These are phyloP conservation scores for Amphimallon solstitiale DNA, from an alignment of 2,888 invertebrate species.

Conservation along the genomic window DNA sequence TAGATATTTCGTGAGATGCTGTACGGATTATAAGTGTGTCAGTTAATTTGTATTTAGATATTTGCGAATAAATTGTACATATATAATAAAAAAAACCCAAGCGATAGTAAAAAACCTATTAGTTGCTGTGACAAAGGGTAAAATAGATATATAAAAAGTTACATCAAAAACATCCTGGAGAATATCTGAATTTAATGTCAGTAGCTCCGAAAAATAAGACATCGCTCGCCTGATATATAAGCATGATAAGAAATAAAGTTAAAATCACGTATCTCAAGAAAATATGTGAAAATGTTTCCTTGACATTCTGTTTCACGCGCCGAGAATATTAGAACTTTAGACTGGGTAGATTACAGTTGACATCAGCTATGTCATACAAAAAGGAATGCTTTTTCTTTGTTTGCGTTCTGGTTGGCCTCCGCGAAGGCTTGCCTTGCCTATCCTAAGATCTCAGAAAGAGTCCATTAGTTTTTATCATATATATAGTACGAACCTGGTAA, in stretches of 20 bases:
- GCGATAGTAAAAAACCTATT: too few species aligned
- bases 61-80: too few species aligned
- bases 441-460: conserved; percentile 6
- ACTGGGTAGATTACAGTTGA: conserved; percentile 31
- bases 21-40: too few species aligned
- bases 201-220: conserved; percentile 22
- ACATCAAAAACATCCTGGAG: too few species aligned
- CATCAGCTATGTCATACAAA: conserved; percentile 28
- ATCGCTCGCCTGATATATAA: conserved; percentile 9
- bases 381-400: conserved; percentile 15
- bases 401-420: conserved; percentile 1
- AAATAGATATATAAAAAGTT: too few species aligned
- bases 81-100: too few species aligned
- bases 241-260: conserved; percentile 23
- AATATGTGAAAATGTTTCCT: conserved; percentile 30
- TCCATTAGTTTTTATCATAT: conserved; percentile 33
- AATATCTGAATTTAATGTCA: conserved; percentile 19
- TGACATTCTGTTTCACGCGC: conserved; percentile 31
- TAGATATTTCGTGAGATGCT: too few species aligned
- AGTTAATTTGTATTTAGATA: too few species aligned
- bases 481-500: conserved; percentile 21
- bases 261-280: conserved; percentile 30
- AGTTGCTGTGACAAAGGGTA: too few species aligned
- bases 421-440: not conserved
- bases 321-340: conserved; percentile 31